Evolutionary conservation across 2,888 invertebrate species (phyloP).

Genomic region (Listrodromus nycthemerus): DNA sequence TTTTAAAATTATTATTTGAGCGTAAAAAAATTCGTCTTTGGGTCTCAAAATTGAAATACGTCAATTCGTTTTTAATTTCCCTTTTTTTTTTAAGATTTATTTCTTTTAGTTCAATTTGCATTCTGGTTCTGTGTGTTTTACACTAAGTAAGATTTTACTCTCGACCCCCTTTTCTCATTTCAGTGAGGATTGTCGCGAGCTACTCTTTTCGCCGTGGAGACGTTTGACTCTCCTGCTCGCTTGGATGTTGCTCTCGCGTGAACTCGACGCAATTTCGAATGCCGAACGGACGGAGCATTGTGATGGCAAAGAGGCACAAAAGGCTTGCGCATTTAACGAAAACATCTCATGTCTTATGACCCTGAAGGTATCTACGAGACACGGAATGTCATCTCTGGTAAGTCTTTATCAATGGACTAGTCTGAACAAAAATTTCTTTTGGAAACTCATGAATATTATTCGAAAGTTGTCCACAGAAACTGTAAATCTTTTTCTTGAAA

Average conservation of each 20-base stretch:
- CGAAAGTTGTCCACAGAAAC: too few species aligned
- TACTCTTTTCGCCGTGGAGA: conserved; percentile 45
- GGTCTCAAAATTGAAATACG: too few species aligned
- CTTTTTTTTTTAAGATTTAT: conserved; percentile 75
- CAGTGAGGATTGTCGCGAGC: not conserved
- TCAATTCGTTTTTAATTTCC: conserved; percentile 26
- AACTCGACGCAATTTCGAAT: not conserved
- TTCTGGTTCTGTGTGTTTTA: conserved; percentile 63
- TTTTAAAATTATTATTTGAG: too few species aligned
- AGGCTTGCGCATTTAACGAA: not conserved
- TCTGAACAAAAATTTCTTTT: too few species aligned
- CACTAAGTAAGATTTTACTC: conserved; percentile 59
- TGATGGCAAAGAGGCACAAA: too few species aligned
- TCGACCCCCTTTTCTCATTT: conserved; percentile 17
- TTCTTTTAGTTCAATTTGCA: conserved; percentile 69
- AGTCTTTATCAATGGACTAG: too few species aligned
- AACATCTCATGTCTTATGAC: too few species aligned
- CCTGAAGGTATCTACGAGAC: too few species aligned
- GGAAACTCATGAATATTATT: too few species aligned
- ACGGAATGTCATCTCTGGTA: too few species aligned
- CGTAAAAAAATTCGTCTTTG: too few species aligned
- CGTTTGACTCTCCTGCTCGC: not conserved
- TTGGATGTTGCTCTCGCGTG: not conserved
- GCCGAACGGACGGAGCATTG: not conserved
- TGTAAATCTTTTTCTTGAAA: too few species aligned